Conservation (phyloP, 2,113 vertebrate genomes). For the Plotosus lineatus region DNA sequence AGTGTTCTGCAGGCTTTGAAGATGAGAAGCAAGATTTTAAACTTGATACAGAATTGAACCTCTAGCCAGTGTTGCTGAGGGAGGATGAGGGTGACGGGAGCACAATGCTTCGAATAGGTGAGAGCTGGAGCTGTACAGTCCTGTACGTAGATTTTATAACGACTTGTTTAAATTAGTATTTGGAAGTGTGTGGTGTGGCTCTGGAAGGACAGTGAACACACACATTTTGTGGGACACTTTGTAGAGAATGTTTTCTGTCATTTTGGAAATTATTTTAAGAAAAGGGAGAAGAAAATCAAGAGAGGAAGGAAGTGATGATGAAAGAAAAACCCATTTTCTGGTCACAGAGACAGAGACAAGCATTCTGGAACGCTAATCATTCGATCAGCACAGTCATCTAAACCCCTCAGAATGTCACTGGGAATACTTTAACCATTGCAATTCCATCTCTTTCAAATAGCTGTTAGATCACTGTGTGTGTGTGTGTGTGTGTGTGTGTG, state of each 20-base stretch:
- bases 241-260: not conserved
- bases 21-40: too few relatives aligned
- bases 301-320: not conserved
- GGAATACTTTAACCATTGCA: not conserved
- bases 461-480: constrained; percentile 10
- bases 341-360: constrained; percentile 35
- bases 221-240: not conserved
- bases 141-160: too few relatives aligned
- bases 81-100: too few relatives aligned
- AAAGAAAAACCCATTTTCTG: constrained; percentile 21
- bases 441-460: not conserved
- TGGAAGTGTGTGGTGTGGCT: too few relatives aligned
- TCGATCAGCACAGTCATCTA: constrained; percentile 25
- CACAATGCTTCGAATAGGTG: too few relatives aligned
- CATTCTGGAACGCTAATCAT: constrained; percentile 15
- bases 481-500: not conserved
- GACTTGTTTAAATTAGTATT: too few relatives aligned
- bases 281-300: not conserved
- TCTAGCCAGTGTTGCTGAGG: too few relatives aligned
- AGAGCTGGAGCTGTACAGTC: too few relatives aligned
- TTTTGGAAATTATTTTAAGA: not conserved
- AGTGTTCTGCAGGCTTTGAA: too few relatives aligned
- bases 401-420: constrained; percentile 22
- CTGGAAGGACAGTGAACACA: not conserved
- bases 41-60: too few relatives aligned